Percentiles rank a stretch among this genome's conserved stretches.
These are phyloP conservation scores for Florisuga fusca DNA, from an alignment of 2,797 vertebrate genomes.

Conservation along the genomic window DNA sequence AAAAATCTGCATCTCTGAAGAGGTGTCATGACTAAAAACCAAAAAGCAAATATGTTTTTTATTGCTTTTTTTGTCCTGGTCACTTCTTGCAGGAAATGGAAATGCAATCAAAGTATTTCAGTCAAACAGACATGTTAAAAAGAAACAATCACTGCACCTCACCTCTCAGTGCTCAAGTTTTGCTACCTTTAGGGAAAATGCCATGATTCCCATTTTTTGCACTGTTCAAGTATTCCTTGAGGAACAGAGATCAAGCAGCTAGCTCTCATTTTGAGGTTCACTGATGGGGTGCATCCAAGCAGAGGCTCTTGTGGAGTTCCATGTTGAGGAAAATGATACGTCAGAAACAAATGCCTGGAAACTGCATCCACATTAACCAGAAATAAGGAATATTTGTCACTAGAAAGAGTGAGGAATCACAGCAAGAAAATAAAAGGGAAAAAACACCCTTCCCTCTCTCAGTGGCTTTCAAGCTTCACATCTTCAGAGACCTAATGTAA, in stretches of 20 bases:
- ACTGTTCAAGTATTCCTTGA: neutral
- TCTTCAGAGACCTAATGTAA: neutral
- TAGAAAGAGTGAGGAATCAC: neutral
- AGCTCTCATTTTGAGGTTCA: neutral
- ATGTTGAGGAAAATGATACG: fast-evolving
- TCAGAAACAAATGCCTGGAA: neutral
- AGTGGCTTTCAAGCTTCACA: neutral
- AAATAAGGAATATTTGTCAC: neutral
- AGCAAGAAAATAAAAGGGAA: neutral
- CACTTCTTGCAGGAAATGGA: neutral
- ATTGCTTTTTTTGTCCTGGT: neutral
- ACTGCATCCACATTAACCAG: neutral
- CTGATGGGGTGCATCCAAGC: neutral
- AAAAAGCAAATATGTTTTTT: neutral
- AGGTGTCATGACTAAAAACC: neutral
- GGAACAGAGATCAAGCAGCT: neutral
- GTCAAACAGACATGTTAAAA: neutral
- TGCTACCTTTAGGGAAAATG: neutral
- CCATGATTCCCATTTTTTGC: neutral
- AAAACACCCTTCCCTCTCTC: neutral
- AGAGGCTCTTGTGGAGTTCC: neutral
- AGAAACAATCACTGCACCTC: neutral
- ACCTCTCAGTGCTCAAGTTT: neutral
- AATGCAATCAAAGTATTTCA: neutral
- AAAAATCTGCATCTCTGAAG: neutral